Evolutionary conservation across 2,113 vertebrate genomes (phyloP).

Genomic region (Rhinolophus sinicus): DNA sequence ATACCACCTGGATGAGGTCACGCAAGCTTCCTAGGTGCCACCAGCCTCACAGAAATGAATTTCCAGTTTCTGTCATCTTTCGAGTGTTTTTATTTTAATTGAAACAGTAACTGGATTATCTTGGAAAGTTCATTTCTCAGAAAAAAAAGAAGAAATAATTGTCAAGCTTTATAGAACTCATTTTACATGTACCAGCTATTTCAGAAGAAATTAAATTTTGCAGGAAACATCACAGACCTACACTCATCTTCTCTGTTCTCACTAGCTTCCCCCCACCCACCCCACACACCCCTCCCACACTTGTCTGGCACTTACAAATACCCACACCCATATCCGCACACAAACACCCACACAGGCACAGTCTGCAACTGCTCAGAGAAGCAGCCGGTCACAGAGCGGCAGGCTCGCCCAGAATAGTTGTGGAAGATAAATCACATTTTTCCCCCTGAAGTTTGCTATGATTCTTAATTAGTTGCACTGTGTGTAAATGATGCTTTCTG

Average conservation of each 20-base stretch:
- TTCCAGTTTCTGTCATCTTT: background rate
- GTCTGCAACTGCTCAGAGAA: background rate
- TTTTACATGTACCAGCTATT: background rate
- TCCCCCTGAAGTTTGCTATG: background rate
- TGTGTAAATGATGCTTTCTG: background rate
- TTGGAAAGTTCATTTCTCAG: background rate
- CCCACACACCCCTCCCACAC: background rate
- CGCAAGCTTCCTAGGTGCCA: background rate
- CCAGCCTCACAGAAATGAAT: background rate
- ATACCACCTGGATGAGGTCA: background rate
- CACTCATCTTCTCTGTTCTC: background rate
- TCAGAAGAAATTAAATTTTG: slow-evolving; percentile 60
- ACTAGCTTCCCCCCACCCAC: background rate
- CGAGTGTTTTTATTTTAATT: slow-evolving; percentile 23
- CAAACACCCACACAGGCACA: background rate
- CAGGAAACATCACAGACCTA: slow-evolving; percentile 34
- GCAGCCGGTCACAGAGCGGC: background rate
- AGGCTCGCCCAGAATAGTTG: background rate
- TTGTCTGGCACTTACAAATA: background rate
- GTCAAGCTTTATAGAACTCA: background rate
- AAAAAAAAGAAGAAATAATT: slow-evolving; percentile 7
- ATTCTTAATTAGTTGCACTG: background rate
- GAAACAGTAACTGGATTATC: slow-evolving; percentile 37
- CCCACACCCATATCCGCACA: background rate
- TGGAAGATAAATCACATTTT: background rate